Conservation (phyloP, 2,797 vertebrate species). For the Micromesistius poutassou region DNA sequence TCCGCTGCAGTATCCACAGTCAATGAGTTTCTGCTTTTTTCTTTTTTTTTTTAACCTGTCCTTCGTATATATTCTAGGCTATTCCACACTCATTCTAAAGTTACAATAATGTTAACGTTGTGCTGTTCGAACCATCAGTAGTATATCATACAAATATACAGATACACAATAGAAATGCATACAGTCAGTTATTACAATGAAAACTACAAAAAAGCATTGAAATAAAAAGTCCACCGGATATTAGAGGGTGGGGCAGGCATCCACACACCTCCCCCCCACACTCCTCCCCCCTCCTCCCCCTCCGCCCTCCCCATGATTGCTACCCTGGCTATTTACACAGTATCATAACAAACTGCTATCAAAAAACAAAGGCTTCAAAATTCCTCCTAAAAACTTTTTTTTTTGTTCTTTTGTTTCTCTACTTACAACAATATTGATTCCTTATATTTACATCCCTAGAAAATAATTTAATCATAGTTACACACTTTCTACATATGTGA, state of each 20-base stretch:
- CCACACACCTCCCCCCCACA: constrained; percentile 65
- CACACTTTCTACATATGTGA: constrained; percentile 92
- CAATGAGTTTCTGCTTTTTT: constrained; percentile 30
- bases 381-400: constrained; percentile 87
- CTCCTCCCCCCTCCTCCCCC: constrained; percentile 55
- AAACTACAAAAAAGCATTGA: constrained; percentile 88
- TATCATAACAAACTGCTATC: constrained; percentile 80
- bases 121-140: constrained; percentile 93
- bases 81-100: constrained; percentile 53
- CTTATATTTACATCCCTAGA: constrained; percentile 94
- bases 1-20: constrained; percentile 27
- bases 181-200: constrained; percentile 92
- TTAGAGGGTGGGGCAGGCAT: constrained; percentile 80
- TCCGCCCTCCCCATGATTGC: constrained; percentile 72
- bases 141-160: constrained; percentile 88
- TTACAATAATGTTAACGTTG: constrained; percentile 85
- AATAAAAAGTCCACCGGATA: constrained; percentile 86
- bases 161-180: constrained; percentile 94
- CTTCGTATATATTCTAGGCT: constrained; percentile 33
- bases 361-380: constrained; percentile 88
- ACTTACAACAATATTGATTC: constrained; percentile 83
- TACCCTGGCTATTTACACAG: constrained; percentile 85
- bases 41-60: constrained; percentile 33
- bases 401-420: constrained; percentile 83
- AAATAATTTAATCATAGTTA: constrained; percentile 97